A percentile compares a stretch with the other conserved stretches of the same genome.
Evolutionary conservation across 2,888 invertebrate genomes (phyloP).

Genomic region (Megalurothrips usitatus): DNA sequence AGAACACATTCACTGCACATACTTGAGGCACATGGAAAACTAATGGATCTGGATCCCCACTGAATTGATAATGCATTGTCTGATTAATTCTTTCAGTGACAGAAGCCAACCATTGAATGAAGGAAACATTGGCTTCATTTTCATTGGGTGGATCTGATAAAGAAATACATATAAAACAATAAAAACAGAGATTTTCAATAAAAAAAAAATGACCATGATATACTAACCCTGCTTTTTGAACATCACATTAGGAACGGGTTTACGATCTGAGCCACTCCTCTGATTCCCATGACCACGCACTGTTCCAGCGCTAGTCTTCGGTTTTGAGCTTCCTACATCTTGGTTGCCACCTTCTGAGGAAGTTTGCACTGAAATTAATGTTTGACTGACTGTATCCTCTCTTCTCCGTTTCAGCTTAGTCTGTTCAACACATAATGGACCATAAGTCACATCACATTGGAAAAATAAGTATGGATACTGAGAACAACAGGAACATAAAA

Average conservation of each 20-base stretch:
- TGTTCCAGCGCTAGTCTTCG: background rate
- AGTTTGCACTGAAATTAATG: background rate
- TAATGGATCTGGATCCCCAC: slow-evolving; percentile 61
- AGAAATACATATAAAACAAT: slow-evolving; percentile 28
- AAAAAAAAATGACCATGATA: background rate
- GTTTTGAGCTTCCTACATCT: background rate
- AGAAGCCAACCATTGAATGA: slow-evolving; percentile 67
- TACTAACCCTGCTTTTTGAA: slow-evolving; percentile 9
- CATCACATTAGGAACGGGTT: background rate
- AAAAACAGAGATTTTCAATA: background rate
- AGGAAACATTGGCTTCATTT: slow-evolving; percentile 41
- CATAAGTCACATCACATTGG: no score
- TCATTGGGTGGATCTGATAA: slow-evolving; percentile 2
- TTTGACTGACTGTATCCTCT: background rate
- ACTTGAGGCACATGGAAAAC: slow-evolving; percentile 66
- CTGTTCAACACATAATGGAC: background rate
- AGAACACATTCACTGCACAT: slow-evolving; percentile 35
- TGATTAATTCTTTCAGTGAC: slow-evolving; percentile 73
- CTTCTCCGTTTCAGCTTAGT: background rate
- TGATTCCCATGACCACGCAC: background rate
- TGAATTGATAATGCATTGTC: slow-evolving; percentile 65
- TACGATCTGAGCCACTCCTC: background rate
- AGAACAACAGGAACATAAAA: no score
- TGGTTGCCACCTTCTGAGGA: background rate
- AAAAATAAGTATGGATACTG: no score